Conservation (phyloP, 2,888 invertebrate species). For the Drosophila lutescens region DNA sequence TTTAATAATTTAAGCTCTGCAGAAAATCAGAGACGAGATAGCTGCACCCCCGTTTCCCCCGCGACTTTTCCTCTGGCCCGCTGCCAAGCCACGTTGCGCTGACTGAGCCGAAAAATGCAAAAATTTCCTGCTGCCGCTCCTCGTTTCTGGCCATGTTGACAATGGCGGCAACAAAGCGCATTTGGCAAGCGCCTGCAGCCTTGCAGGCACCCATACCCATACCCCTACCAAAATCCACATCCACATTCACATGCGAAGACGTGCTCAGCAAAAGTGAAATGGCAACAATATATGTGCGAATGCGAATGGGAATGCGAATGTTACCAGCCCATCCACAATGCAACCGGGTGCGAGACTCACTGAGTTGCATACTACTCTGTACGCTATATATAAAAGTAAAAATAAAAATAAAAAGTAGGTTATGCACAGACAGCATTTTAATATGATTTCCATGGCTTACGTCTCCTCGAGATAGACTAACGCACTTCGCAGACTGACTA, state of each 20-base stretch:
- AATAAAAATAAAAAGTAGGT: conserved; percentile 67
- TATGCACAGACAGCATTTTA: conserved; percentile 76
- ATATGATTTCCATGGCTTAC: conserved; percentile 77
- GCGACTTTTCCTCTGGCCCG: conserved; percentile 45
- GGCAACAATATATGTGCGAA: conserved; percentile 56
- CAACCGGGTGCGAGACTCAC: conserved; percentile 31
- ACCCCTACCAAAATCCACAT: conserved; percentile 17
- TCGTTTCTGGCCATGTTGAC: conserved; percentile 65
- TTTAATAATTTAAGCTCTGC: conserved; percentile 72
- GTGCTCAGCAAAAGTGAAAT: conserved; percentile 76
- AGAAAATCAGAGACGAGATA: conserved; percentile 61
- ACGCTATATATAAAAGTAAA: conserved; percentile 53
- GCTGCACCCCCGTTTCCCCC: conserved; percentile 3
- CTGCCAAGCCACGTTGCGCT: conserved; percentile 75
- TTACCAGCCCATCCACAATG: conserved; percentile 7
- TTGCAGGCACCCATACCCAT: conserved; percentile 39
- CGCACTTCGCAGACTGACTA: conserved; percentile 52
- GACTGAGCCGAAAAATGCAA: conserved; percentile 76
- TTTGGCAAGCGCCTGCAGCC: conserved; percentile 79
- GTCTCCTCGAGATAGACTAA: conserved; percentile 20
- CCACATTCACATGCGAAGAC: conserved; percentile 38
- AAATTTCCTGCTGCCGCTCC: conserved; percentile 47
- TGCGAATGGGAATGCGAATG: neutral
- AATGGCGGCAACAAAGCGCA: conserved; percentile 78
- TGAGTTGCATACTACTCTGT: conserved; percentile 21